These are phyloP conservation scores for Epistrophe eligans DNA, from an alignment of 2,888 invertebrate genomes.

Conservation along the genomic window DNA sequence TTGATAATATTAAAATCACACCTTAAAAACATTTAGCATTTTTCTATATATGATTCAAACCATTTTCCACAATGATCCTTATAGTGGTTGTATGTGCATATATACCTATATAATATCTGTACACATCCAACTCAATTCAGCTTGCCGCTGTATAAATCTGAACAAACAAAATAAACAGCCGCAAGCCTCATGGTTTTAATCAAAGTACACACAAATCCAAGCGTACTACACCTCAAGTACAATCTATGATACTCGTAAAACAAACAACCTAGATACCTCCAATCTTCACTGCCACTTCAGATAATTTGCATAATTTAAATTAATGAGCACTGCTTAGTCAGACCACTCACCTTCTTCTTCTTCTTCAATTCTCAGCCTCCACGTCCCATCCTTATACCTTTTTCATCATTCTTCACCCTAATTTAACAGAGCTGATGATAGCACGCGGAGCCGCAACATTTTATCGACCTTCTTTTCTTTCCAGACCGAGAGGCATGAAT, in stretches of 20 bases:
- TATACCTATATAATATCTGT: background rate
- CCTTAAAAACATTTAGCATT: background rate
- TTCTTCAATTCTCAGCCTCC: background rate
- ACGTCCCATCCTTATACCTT: background rate
- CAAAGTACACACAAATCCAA: constrained; percentile 61
- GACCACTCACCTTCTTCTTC: constrained; percentile 41
- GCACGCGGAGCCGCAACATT: constrained; percentile 34
- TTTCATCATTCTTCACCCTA: constrained; percentile 13
- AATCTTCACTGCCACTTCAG: constrained; percentile 57
- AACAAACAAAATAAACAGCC: constrained; percentile 21
- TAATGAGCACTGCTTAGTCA: constrained; percentile 70
- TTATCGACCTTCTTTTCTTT: constrained; percentile 44
- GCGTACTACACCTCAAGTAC: constrained; percentile 51
- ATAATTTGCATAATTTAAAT: constrained; percentile 73
- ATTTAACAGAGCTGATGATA: constrained; percentile 10
- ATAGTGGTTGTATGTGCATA: background rate
- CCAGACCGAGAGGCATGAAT: constrained; percentile 22
- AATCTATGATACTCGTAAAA: constrained; percentile 35
- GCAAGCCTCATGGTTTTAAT: constrained; percentile 50
- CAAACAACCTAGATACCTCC: constrained; percentile 64
- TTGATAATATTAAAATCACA: background rate
- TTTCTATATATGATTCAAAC: background rate
- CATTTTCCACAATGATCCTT: constrained; percentile 1
- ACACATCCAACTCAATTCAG: background rate
- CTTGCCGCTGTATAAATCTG: background rate